phyloP scores from a whole-genome alignment of 1,140 invertebrate genomes.

The Neocloeon triangulifer region DNA sequence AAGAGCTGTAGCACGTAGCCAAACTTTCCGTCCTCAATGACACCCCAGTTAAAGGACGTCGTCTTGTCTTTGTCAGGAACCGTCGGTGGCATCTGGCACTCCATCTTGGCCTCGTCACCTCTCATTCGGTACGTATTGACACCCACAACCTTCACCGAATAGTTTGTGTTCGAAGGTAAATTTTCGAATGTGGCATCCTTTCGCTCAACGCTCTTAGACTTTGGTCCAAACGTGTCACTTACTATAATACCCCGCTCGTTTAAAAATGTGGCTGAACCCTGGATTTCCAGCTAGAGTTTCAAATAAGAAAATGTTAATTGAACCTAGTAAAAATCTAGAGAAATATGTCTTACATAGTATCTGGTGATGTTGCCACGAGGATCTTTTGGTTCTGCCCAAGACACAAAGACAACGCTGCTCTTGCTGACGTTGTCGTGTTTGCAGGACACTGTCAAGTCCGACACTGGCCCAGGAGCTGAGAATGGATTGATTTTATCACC shows the following conservation, averaged over 20 bases:
- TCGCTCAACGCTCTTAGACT: constrained; percentile 29
- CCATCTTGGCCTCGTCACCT: constrained; percentile 30
- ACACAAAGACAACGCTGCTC: constrained; percentile 34
- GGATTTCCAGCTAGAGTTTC: constrained; percentile 23
- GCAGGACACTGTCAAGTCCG: constrained; percentile 37
- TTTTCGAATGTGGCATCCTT: constrained; percentile 31
- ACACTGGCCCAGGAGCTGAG: constrained; percentile 28
- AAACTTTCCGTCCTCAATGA: constrained; percentile 36
- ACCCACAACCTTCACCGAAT: constrained; percentile 32
- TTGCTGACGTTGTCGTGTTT: constrained; percentile 35
- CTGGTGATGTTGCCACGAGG: constrained; percentile 52
- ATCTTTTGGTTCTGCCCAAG: constrained; percentile 41
- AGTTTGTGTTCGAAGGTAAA: constrained; percentile 55
- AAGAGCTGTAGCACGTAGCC: constrained; percentile 47
- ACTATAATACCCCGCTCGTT: constrained; percentile 27
- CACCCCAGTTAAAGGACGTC: constrained; percentile 39
- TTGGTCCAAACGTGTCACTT: constrained; percentile 29
- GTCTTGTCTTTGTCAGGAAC: constrained; percentile 38
- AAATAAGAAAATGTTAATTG: constrained; percentile 4
- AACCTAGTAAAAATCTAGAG: neutral
- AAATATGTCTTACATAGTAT: constrained; percentile 28
- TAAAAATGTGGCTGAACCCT: constrained; percentile 30
- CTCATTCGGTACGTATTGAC: constrained; percentile 43
- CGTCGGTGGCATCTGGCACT: constrained; percentile 42
- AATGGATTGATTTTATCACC: constrained; percentile 6